Evolutionary conservation across 2,888 invertebrate species (phyloP), one percentile per base, ranked within the genome.

Genomic region (Dryobotodes eremita): DNA sequence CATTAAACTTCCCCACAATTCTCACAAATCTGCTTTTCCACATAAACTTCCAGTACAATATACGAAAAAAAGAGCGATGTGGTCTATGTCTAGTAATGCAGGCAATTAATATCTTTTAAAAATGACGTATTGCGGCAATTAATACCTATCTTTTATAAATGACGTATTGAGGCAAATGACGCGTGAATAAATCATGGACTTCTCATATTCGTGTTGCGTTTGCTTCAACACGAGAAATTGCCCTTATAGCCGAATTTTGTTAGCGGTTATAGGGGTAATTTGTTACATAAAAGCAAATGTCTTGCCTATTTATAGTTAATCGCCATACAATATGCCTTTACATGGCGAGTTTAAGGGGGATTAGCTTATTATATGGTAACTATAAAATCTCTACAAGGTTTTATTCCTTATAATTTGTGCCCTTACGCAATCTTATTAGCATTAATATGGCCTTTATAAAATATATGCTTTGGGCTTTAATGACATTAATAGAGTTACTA

Each of bases 301-400:
- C 13, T 59, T 59, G 15, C 26, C 13, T 15, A 59, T 57, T 57
- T 57, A 55, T 57, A 46, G 59, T 15, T 59, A 26, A 59, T 59
- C 59, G 59, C 26, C 59, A 59, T 59, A 59, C 59, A 59, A 15
- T 59, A 59, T 59, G 59, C 59, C 59, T 59, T 59, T n/a, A 59
- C 26, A 59, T 59, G 15, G 26, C 26, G 15, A 36, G 62, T 62
- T 62, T 62, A 31, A 62, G 20, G 31, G 62, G 62, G 62, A 62
- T 62, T 17, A 61, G 31, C 31, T 31, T 61, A 31, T 36, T 36
- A 62, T 62, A 50, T 50, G 8, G 31, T 62, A 36, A 62, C 31
- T 31, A 36, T 61, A 36, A 10, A 62, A 62, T 62, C 62, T 62
- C 31, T 62, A 20, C 36, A 62, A 62, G 62, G 62, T 62, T 62